phyloP scores from a whole-genome alignment of 2,888 invertebrate genomes.

The Cephus rjabovi region DNA sequence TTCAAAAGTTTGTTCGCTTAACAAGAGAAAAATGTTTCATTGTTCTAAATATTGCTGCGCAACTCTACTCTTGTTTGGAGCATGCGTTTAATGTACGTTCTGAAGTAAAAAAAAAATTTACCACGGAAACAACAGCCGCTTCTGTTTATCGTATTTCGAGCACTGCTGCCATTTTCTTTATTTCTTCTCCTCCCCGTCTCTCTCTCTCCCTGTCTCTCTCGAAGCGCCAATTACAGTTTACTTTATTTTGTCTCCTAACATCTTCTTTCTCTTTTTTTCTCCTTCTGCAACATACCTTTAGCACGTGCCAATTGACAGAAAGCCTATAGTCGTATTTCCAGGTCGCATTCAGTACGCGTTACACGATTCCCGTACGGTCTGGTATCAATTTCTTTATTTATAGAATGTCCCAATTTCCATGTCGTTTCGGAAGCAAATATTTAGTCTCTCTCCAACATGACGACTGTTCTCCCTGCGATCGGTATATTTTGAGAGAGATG shows the following conservation, averaged over 20 bases:
- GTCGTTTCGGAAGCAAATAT: constrained; percentile 27
- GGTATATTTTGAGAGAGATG: constrained; percentile 26
- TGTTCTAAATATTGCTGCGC: background rate
- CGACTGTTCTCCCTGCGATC: constrained; percentile 35
- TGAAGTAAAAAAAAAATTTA: background rate
- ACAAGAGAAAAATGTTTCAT: background rate
- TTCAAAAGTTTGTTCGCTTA: background rate
- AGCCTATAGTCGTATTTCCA: background rate
- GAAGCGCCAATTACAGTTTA: background rate
- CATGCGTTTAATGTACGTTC: background rate
- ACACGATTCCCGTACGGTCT: background rate
- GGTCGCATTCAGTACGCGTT: background rate
- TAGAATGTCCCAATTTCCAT: constrained; percentile 46
- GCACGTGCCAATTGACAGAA: background rate
- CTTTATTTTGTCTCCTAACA: background rate
- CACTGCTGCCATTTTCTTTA: background rate
- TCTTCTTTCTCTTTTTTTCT: background rate
- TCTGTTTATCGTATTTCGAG: background rate
- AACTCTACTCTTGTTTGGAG: background rate
- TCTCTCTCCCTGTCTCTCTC: background rate
- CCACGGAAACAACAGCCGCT: background rate
- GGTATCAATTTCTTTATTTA: constrained; percentile 43
- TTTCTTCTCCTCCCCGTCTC: background rate
- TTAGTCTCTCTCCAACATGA: constrained; percentile 30
- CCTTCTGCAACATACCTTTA: background rate